Evolutionary conservation across 2,888 invertebrate species (phyloP).

Genomic region (Chalcosyrphus nemorum): DNA sequence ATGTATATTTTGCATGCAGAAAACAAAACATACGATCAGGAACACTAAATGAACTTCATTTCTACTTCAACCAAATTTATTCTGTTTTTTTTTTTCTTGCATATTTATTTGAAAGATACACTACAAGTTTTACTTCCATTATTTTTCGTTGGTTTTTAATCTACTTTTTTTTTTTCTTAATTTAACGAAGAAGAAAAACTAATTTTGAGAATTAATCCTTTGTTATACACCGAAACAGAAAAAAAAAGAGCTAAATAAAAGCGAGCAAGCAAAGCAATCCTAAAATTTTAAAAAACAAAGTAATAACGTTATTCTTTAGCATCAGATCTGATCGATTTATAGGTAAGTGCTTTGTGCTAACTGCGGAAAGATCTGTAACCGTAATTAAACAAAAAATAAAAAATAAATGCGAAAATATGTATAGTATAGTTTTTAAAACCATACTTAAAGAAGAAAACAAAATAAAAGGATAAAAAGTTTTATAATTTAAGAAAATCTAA

Average conservation of each 20-base stretch:
- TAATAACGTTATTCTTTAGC: too few relatives aligned
- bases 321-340: background rate
- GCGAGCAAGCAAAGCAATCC: slow-evolving; percentile 36
- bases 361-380: slow-evolving; percentile 13
- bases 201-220: slow-evolving; percentile 35
- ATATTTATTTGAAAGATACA: slow-evolving; percentile 8
- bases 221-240: slow-evolving; percentile 32
- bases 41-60: slow-evolving; percentile 38
- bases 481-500: slow-evolving; percentile 45
- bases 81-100: slow-evolving; percentile 18
- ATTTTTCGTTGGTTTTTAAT: slow-evolving; percentile 36
- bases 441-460: slow-evolving; percentile 21
- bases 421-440: slow-evolving; percentile 15
- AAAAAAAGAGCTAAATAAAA: slow-evolving; percentile 35
- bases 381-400: slow-evolving; percentile 25
- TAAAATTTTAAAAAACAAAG: too few relatives aligned
- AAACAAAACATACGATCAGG: slow-evolving; percentile 29
- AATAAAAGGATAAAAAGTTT: slow-evolving; percentile 29
- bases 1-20: slow-evolving; percentile 62
- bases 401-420: slow-evolving; percentile 30
- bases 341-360: background rate
- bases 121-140: slow-evolving; percentile 21
- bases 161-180: slow-evolving; percentile 27
- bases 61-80: slow-evolving; percentile 48
- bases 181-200: slow-evolving; percentile 19